Base-by-base conservation (phyloP, 2,113 vertebrate species). In the Gallinago jamesoni region DNA sequence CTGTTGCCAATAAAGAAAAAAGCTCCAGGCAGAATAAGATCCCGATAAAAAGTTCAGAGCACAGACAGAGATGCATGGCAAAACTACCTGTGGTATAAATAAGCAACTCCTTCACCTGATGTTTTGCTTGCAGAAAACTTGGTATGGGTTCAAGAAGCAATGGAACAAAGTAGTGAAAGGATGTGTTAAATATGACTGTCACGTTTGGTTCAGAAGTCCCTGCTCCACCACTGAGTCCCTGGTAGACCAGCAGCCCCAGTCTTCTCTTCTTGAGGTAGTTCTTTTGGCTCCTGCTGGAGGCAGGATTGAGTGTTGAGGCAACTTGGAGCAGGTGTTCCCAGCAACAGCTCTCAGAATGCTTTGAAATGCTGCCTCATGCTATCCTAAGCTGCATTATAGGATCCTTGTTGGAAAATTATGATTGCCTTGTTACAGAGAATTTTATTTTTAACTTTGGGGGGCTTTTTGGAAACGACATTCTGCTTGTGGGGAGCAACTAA, bases 181-280 rank as follows among this genome's bases (percentile, higher is more conserved):
- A 23, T 6, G 10, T 24, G 16, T 23, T 23, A 12, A 64, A 21
- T 7, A 2, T 20, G 43, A 12, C n/a, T 12, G 56, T 37, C 39
- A 23, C 18, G 1, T 43, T 39, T 55, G 25, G 43, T 57, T 28
- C 50, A 12, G 53, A 43, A 82, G 55, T 77, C 45, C 10, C 39
- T 73, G 70, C 18, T 47, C 27, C n/a, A 23, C 39, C 3, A 4
- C 8, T 0, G 3, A 2, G 7, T 45, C 28, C 48, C 17, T 8
- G 35, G 9, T 2, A 14, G 30, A 21, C 35, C 15, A 3, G 33
- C 16, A 50, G 48, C 75, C 22, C 33, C 5, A 2, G n/a, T 41
- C 7, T 7, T 37, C 41, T 73, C 35, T 30, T 48, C 23, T 30
- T 2, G 3, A 50, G 59, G 21, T 0, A 3, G 68, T 19, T 9